Evolutionary conservation across 2,888 invertebrate genomes (phyloP).

Genomic region (Aspidiotus rigidus): DNA sequence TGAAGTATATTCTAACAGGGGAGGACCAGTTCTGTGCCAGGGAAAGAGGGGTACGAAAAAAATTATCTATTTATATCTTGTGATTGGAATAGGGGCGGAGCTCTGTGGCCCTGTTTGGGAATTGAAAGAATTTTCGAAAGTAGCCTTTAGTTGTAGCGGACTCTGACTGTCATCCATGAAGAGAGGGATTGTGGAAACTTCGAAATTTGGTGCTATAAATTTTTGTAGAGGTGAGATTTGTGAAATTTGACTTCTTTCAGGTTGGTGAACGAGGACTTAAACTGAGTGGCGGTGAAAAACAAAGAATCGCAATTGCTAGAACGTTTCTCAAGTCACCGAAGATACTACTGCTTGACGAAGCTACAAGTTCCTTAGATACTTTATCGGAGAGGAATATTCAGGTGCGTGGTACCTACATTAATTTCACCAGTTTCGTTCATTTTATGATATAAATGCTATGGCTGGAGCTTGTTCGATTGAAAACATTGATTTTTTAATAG

Average conservation of each 20-base stretch:
- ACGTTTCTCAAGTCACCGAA: slow-evolving; percentile 85
- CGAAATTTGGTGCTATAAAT: too few relatives aligned
- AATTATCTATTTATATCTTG: too few relatives aligned
- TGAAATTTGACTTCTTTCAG: slow-evolving; percentile 42
- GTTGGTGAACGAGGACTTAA: slow-evolving; percentile 92
- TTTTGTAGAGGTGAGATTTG: background rate
- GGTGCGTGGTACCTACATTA: slow-evolving; percentile 41
- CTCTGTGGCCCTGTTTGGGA: too few relatives aligned
- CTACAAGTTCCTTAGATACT: slow-evolving; percentile 89
- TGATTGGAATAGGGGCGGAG: too few relatives aligned
- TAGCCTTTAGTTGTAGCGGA: too few relatives aligned
- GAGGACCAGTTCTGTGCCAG: too few relatives aligned
- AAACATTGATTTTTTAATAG: slow-evolving; percentile 43
- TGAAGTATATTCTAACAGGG: too few relatives aligned
- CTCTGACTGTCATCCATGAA: too few relatives aligned
- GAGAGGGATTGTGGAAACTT: too few relatives aligned
- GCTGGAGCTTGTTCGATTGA: background rate
- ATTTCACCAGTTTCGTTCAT: too few relatives aligned
- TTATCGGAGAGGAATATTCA: slow-evolving; percentile 87
- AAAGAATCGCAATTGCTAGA: slow-evolving; percentile 91
- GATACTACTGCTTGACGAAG: slow-evolving; percentile 88
- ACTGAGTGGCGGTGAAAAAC: slow-evolving; percentile 94
- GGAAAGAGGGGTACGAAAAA: too few relatives aligned
- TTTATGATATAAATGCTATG: background rate
- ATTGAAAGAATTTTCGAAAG: too few relatives aligned